Evolutionary conservation across 2,888 invertebrate genomes (phyloP), one percentile per base, ranked within the genome.

Genomic region (Sinotaia quadrata): DNA sequence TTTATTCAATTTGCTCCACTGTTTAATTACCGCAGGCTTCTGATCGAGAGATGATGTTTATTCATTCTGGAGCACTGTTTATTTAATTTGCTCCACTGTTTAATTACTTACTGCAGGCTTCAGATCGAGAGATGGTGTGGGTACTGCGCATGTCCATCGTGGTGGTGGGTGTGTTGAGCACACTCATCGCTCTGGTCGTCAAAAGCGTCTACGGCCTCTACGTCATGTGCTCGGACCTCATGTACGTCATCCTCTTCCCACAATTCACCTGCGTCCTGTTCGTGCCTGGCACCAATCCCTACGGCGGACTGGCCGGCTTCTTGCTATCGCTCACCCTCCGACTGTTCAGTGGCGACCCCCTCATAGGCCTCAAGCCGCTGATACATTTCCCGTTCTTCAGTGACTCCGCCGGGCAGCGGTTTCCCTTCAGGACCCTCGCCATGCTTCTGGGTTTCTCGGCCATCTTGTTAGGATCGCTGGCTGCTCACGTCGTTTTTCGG

Each of bases 241-340:
- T 81, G 77, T 79, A 77, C 71, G 78, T 81, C 37, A 61, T 78
- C 33, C 71, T 78, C 29, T 78, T 81, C 67, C 81, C 81, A 10
- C 79, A 80, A 56, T 73, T 81, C n/a, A 72, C 77, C 47, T 74
- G 76, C 62, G 77, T 78, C n/a, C 66, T 81, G 36, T 81, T 75
- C 72, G 31, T 79, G 61, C 34, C 60, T 1, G 24, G 36, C 36
- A 51, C 72, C 31, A 72, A 72, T 62, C 44, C 61, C 24, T 72
- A 72, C 58, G 72, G 72, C 33, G 57, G 68, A 12, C 21, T 72
- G 34, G 56, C 61, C 21, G 72, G 68, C 36, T 69, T 72, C 67
- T 47, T 69, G 21, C 34, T 61, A 10, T 68, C 68, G 12, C 33
- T 72, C 10, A 10, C 24, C 7, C 34, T 72, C 21, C 60, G 72